Percentiles rank a stretch among this genome's conserved stretches.
Conservation (phyloP, 1,140 invertebrate genomes). For the Pomacea maculata region DNA sequence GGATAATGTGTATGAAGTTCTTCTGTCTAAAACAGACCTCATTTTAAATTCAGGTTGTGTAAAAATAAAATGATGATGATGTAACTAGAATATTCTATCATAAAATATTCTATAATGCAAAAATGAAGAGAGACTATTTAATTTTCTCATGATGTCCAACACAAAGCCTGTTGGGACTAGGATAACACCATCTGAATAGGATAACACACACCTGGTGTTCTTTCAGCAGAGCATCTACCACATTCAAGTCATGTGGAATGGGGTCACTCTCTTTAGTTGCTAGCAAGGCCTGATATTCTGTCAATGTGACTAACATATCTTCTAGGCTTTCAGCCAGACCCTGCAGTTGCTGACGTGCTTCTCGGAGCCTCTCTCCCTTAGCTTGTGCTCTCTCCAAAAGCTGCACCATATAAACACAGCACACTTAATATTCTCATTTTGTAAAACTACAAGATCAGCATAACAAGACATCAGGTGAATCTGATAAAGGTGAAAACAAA, state of each 20-base stretch:
- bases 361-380: constrained; percentile 85
- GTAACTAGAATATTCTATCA: no score
- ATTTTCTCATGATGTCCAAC: no score
- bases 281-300: constrained; percentile 86
- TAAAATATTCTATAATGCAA: no score
- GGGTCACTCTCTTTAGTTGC: constrained; percentile 88
- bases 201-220: constrained; percentile 57
- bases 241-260: constrained; percentile 72
- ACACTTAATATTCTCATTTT: no score
- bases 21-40: no score
- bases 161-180: no score
- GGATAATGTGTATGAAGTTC: no score
- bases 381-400: constrained; percentile 68
- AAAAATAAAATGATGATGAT: neutral
- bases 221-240: constrained; percentile 61
- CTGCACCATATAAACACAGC: constrained; percentile 25
- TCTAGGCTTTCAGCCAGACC: constrained; percentile 78
- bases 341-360: constrained; percentile 72
- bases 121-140: no score
- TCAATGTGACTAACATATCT: constrained; percentile 91
- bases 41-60: no score
- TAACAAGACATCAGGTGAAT: no score
- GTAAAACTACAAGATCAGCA: no score
- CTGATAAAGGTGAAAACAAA: no score
- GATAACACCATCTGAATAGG: neutral